A percentile compares a stretch with the other conserved stretches of the same genome.
phyloP scores from a whole-genome alignment of 1,140 invertebrate genomes.

The Laupala kohalensis region DNA sequence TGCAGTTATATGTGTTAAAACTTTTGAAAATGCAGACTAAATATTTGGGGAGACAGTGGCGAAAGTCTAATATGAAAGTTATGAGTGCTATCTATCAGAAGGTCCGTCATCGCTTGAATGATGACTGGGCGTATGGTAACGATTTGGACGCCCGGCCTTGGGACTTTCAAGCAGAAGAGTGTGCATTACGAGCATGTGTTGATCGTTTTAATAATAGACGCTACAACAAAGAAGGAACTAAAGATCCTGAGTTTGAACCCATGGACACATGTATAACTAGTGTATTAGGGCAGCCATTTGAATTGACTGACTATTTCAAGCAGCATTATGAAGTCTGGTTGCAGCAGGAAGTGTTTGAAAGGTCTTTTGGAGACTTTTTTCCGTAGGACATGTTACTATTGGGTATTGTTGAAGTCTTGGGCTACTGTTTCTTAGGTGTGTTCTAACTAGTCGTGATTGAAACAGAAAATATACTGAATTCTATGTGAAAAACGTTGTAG shows the following conservation, averaged over 20 bases:
- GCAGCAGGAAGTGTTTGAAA: slow-evolving; percentile 89
- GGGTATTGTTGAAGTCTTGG: background rate
- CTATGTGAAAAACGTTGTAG: background rate
- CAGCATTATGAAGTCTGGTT: slow-evolving; percentile 93
- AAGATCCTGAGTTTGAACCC: slow-evolving; percentile 62
- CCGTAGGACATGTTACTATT: background rate
- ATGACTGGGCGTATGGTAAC: slow-evolving; percentile 99
- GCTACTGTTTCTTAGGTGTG: background rate
- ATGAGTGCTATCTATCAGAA: slow-evolving; percentile 99
- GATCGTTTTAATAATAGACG: slow-evolving; percentile 91
- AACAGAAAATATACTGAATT: background rate
- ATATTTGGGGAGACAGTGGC: slow-evolving; percentile 96
- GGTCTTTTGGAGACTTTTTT: slow-evolving; percentile 23
- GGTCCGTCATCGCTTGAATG: slow-evolving; percentile 86
- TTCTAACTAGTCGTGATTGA: background rate
- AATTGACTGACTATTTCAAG: slow-evolving; percentile 91
- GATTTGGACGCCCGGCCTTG: slow-evolving; percentile 93
- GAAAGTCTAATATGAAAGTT: slow-evolving; percentile 99
- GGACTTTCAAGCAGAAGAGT: slow-evolving; percentile 99
- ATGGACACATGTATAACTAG: slow-evolving; percentile 75
- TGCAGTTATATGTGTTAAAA: slow-evolving; percentile 97
- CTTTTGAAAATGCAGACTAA: slow-evolving; percentile 99
- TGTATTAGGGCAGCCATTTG: slow-evolving; percentile 59
- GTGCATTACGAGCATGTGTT: slow-evolving; percentile 79
- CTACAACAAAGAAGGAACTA: slow-evolving; percentile 36